Evolutionary conservation across 2,797 vertebrate genomes (phyloP), one percentile per base, ranked within the genome.

Genomic region (Xerus rutilus): DNA sequence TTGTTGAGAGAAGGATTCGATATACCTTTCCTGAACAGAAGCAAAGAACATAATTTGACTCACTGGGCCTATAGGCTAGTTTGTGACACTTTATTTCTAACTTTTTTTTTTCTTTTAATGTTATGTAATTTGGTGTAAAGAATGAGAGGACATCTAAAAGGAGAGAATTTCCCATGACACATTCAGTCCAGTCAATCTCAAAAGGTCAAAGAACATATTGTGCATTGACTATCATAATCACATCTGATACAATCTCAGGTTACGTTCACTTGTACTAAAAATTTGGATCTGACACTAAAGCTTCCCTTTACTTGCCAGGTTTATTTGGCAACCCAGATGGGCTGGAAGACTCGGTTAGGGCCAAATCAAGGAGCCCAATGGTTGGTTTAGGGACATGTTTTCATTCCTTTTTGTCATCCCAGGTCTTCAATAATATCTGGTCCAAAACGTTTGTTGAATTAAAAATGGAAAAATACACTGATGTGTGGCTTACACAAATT

Each of bases 161-260:
- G 77, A 93, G 70, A 92, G 13, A 93, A 81, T 65, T 86, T 94
- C 77, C 65, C 47, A 81, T n/a, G 92, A 86, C 78, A 94, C 18
- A 86, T 92, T 70, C 70, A 70, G 88, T 83, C 21, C 88, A 85
- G 81, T 70, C n/a, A 76, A 39, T 69, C 67, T 92, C 82, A 84
- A 39, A 95, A 92, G 86, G 79, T 96, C 88, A 93, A 92, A 85
- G 83, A 65, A 83, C 77, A 47, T 21, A 64, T 10, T 86, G 28
- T 77, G 76, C 83, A 30, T 2, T 57, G 74, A 39, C 47, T 57
- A 6, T 1, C 21, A 28, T 1, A 81, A 81, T 85, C 67, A 43
- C 54, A 20, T 92, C 93, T 65, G 72, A 70, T 83, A 57, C 17
- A 78, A 91, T 77, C 86, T 95, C 96, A 73, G 54, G 86, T 93